These are phyloP conservation scores for Fregetta grallaria DNA, from an alignment of 2,113 vertebrate species.

Conservation along the genomic window DNA sequence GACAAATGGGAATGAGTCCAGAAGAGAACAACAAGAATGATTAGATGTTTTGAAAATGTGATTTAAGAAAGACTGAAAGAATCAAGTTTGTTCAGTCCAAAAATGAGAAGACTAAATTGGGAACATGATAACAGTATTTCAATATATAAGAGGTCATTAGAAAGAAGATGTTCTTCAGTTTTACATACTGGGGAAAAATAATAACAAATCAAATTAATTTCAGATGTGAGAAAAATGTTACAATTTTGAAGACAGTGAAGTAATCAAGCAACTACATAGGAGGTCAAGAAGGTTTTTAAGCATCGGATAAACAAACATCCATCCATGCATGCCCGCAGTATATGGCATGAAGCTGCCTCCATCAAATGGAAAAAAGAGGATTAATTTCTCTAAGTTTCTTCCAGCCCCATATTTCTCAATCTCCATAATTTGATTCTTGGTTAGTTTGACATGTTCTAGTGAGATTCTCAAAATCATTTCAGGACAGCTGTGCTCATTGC, in stretches of 20 bases:
- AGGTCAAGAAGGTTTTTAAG: neutral
- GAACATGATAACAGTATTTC: conserved; percentile 19
- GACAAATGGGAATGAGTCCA: conserved; percentile 39
- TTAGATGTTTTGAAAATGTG: conserved; percentile 45
- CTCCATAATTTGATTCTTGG: neutral
- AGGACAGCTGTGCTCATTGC: neutral
- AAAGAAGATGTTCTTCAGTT: conserved; percentile 5
- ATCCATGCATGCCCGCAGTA: neutral
- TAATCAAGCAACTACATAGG: neutral
- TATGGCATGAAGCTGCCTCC: neutral
- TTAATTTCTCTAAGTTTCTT: neutral
- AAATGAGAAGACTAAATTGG: conserved; percentile 31
- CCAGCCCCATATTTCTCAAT: neutral
- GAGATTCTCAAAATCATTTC: neutral
- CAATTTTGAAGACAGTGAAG: neutral
- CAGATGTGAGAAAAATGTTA: neutral
- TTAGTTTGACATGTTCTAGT: neutral
- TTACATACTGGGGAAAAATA: conserved; percentile 14
- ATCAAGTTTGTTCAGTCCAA: neutral
- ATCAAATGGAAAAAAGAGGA: neutral
- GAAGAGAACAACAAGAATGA: conserved; percentile 36
- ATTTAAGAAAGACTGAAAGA: conserved; percentile 45
- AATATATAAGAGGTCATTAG: neutral
- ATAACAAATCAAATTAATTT: conserved; percentile 25
- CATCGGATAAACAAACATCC: neutral